Percentiles rank a stretch among this genome's conserved stretches.
phyloP scores from a whole-genome alignment of 2,888 invertebrate genomes.

The Nephrotoma flavescens region DNA sequence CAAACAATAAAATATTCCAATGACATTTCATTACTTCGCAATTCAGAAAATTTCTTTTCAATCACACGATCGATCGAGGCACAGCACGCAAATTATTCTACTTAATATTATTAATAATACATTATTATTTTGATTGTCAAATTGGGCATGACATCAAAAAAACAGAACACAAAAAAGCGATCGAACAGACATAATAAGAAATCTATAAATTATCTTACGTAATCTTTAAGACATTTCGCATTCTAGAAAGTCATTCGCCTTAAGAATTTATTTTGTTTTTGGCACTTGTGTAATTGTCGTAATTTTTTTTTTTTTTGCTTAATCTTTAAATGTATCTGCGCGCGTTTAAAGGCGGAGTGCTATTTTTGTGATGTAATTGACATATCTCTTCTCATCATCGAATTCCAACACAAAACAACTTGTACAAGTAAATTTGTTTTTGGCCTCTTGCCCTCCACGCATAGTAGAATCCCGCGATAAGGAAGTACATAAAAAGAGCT shows the following conservation, averaged over 20 bases:
- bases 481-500: not conserved
- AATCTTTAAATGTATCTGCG: not conserved
- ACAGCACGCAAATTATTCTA: not conserved
- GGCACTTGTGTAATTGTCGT: not conserved
- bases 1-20: not conserved
- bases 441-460: not conserved
- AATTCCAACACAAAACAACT: not conserved
- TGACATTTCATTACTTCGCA: not conserved
- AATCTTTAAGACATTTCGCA: not conserved
- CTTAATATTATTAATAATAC: not conserved
- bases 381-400: not conserved
- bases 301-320: not conserved
- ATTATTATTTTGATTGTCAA: not conserved
- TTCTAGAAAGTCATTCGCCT: not conserved
- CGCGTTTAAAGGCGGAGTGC: not conserved
- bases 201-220: not conserved
- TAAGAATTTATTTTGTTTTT: not conserved
- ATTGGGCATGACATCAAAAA: not conserved
- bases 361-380: not conserved
- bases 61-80: not conserved
- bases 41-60: not conserved
- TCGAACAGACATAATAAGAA: not conserved
- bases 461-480: not conserved
- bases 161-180: not conserved
- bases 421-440: not conserved